Evolutionary conservation across 2,888 invertebrate genomes (phyloP).

Genomic region (Ceramica pisi): DNA sequence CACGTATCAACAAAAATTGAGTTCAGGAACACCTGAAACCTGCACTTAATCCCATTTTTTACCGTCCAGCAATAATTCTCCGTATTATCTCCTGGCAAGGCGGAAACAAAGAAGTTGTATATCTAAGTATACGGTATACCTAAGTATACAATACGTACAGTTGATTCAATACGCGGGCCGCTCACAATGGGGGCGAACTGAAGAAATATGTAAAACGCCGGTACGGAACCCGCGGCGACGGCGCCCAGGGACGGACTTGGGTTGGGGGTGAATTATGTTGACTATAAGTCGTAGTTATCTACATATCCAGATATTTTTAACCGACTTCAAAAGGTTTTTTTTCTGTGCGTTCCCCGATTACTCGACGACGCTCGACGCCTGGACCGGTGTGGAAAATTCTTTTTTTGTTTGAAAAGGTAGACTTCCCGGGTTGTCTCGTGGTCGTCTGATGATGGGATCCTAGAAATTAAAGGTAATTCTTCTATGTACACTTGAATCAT

Average conservation of each 20-base stretch:
- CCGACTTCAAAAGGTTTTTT: too few species aligned
- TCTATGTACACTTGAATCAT: too few species aligned
- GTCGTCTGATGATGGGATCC: too few species aligned
- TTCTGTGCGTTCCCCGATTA: too few species aligned
- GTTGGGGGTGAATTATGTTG: neutral
- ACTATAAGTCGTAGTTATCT: neutral
- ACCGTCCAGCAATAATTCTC: constrained; percentile 35
- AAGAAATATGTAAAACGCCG: constrained; percentile 88
- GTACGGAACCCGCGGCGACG: constrained; percentile 77
- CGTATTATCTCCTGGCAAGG: constrained; percentile 51
- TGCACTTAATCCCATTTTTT: constrained; percentile 18
- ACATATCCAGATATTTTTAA: too few species aligned
- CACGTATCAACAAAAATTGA: too few species aligned
- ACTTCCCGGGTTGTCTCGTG: too few species aligned
- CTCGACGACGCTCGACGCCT: too few species aligned
- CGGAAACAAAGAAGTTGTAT: constrained; percentile 67
- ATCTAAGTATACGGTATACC: constrained; percentile 49
- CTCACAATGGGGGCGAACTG: constrained; percentile 80
- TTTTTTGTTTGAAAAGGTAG: too few species aligned
- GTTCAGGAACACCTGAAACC: neutral
- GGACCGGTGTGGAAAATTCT: too few species aligned
- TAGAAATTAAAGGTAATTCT: too few species aligned
- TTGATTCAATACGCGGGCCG: constrained; percentile 76
- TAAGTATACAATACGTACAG: constrained; percentile 66
- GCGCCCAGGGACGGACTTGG: constrained; percentile 73